phyloP scores from a whole-genome alignment of 2,797 vertebrate genomes.

The Hafferia zeledoni region DNA sequence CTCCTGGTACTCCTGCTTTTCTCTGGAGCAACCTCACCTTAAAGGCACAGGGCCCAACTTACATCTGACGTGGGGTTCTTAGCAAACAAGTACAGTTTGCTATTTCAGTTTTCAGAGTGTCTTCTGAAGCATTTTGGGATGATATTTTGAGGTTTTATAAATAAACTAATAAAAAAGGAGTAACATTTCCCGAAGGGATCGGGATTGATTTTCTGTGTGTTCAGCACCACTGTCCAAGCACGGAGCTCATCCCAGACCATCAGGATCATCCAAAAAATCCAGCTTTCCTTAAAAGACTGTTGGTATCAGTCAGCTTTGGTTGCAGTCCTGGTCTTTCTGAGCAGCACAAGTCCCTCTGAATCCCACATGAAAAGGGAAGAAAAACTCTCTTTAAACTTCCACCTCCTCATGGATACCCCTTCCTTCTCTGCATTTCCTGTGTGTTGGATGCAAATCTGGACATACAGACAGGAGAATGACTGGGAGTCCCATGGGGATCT shows the following conservation, averaged over 20 bases:
- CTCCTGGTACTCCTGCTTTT: neutral
- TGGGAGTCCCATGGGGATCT: fast-evolving
- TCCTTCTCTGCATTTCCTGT: neutral
- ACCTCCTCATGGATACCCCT: fast-evolving
- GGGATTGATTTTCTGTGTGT: fast-evolving
- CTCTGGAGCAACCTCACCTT: neutral
- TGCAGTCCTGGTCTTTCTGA: neutral
- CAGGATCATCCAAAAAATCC: fast-evolving
- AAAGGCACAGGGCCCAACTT: neutral
- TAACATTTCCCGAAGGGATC: neutral
- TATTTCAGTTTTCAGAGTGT: neutral
- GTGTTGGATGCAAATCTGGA: neutral
- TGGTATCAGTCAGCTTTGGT: neutral
- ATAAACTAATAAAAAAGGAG: neutral
- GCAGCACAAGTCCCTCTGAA: neutral
- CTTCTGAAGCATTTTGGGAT: neutral
- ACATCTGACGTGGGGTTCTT: neutral
- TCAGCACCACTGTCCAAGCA: neutral
- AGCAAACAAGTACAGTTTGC: neutral
- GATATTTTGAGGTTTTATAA: neutral
- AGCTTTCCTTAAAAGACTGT: neutral
- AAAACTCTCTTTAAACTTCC: neutral
- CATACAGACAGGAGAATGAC: neutral
- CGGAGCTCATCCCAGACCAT: fast-evolving
- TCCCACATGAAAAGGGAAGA: neutral